A percentile compares a stretch with the other conserved stretches of the same genome.
Conservation (phyloP, 1,140 invertebrate genomes). For the Vollenhovia emeryi region DNA sequence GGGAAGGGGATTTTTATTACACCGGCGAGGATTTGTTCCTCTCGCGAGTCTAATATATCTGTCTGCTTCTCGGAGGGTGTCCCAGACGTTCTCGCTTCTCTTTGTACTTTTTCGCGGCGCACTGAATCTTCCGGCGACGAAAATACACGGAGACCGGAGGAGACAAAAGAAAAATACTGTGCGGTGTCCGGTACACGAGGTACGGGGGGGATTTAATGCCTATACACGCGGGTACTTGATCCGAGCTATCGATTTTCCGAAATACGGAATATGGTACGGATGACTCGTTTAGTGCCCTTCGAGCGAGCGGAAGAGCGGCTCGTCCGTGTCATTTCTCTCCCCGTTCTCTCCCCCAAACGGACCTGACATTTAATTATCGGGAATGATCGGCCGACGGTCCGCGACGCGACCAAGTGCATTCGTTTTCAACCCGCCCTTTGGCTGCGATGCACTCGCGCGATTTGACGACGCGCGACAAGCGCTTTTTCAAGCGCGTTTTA, state of each 20-base stretch:
- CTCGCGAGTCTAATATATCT: not conserved
- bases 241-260: conserved; percentile 43
- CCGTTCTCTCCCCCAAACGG: conserved; percentile 43
- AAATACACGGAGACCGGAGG: not conserved
- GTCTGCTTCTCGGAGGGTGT: not conserved
- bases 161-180: not conserved
- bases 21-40: conserved; percentile 1
- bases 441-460: not conserved
- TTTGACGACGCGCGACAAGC: not conserved
- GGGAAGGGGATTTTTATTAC: not conserved
- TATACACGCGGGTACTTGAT: not conserved
- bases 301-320: conserved; percentile 11
- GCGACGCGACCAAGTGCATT: conserved; percentile 29
- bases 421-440: conserved; percentile 40
- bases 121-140: not conserved
- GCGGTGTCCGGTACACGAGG: not conserved
- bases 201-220: conserved; percentile 6
- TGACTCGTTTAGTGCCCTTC: conserved; percentile 38
- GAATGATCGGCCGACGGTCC: conserved; percentile 32
- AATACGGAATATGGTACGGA: conserved; percentile 13
- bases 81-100: not conserved
- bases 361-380: conserved; percentile 67
- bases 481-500: not conserved
- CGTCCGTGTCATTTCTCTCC: conserved; percentile 50
- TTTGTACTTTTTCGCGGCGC: not conserved